These are phyloP conservation scores for Thymelicus acteon DNA, from an alignment of 2,888 invertebrate genomes.

Conservation along the genomic window DNA sequence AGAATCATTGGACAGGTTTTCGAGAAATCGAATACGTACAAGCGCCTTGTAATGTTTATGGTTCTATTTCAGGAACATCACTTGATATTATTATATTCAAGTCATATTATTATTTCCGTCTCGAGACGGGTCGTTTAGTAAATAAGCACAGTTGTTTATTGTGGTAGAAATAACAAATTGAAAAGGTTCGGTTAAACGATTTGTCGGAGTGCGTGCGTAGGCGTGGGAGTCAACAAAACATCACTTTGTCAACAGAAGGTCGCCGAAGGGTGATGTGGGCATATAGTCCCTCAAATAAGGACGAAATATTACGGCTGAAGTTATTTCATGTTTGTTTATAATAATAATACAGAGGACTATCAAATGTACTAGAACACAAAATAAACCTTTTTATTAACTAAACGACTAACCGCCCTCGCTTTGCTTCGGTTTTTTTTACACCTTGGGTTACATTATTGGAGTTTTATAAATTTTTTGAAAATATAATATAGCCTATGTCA, in stretches of 20 bases:
- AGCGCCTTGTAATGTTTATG: no score
- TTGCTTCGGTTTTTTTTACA: no score
- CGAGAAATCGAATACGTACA: no score
- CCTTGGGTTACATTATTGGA: no score
- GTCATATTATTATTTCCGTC: constrained; percentile 1
- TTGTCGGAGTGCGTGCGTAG: constrained; percentile 3
- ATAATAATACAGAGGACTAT: not conserved
- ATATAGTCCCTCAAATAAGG: constrained; percentile 16
- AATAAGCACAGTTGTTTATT: constrained; percentile 27
- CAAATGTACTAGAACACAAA: no score
- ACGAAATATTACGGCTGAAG: constrained; percentile 17
- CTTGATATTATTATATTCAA: constrained; percentile 1
- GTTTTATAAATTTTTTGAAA: no score
- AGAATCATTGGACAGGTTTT: no score
- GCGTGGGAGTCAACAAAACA: constrained; percentile 27
- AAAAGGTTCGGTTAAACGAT: constrained; percentile 35
- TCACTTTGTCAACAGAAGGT: constrained; percentile 25
- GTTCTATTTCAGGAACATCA: no score
- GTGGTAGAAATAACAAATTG: constrained; percentile 35
- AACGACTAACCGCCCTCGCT: no score
- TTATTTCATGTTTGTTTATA: constrained; percentile 19
- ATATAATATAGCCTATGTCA: no score
- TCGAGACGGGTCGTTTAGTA: not conserved
- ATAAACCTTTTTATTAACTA: no score
- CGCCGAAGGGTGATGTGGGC: constrained; percentile 17